Evolutionary conservation across 2,797 vertebrate species (phyloP).

Genomic region (Neosilurus mollespiculum): DNA sequence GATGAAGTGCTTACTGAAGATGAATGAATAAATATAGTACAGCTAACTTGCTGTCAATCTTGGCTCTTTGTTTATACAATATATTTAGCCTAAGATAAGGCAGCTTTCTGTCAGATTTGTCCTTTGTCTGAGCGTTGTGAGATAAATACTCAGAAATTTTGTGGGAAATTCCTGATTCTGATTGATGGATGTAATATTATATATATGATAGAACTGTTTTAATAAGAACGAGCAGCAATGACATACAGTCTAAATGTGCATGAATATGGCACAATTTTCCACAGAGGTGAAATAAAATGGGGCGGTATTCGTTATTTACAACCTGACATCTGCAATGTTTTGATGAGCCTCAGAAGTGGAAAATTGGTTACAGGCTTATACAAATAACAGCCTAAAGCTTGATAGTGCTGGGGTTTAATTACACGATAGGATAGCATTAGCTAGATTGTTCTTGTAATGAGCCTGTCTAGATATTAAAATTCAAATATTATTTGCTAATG

Average conservation of each 20-base stretch:
- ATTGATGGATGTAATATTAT: too few relatives aligned
- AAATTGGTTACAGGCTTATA: background rate
- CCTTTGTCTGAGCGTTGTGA: background rate
- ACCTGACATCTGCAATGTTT: background rate
- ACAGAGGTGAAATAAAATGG: background rate
- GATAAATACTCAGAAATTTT: background rate
- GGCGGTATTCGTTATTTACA: background rate
- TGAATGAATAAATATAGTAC: background rate
- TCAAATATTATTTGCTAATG: background rate
- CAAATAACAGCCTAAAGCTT: background rate
- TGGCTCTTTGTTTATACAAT: background rate
- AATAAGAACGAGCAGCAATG: background rate
- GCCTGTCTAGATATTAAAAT: background rate
- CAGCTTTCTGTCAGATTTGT: background rate
- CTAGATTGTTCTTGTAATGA: background rate
- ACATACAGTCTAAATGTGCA: background rate
- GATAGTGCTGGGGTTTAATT: background rate
- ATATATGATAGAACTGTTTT: background rate
- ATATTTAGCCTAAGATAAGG: background rate
- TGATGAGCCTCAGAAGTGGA: background rate
- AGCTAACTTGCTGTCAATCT: background rate
- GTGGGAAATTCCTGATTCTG: background rate
- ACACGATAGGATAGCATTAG: background rate
- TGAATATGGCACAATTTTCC: background rate
- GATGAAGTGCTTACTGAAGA: background rate